Evolutionary conservation across 2,888 invertebrate species (phyloP), one percentile per base, ranked within the genome.

Genomic region (Synergus gifuensis): DNA sequence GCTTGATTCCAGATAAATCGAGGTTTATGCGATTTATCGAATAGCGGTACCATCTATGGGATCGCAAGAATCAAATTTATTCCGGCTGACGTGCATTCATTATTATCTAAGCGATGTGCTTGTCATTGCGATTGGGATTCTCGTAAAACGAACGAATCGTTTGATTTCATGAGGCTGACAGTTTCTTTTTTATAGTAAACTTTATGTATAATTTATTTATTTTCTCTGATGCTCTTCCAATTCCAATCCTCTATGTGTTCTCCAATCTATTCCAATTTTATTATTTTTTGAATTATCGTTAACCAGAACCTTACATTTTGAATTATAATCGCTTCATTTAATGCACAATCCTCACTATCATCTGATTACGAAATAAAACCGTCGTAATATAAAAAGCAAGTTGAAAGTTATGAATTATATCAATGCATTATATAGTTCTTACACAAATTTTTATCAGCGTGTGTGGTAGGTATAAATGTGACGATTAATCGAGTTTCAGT

Each of bases 261-360:
- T 81, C 78, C 85, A 86, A 85, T 85, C 86, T 85, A 84, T 80
- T 83, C 79, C 81, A 54, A n/a, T 8, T 8, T 16, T 54, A n/a
- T 49, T 1, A 7, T 7, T 4, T 49, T 49, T 16, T 49, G 7
- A 49, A 49, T 49, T 16, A 49, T 49, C 7, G 16, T 7, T 7
- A 16, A 1, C 7, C 16, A 49, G 16, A 49, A 49, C 16, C 49
- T 49, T 16, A 49, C 49, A 5, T 49, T 49, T 16, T 49, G 1
- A 16, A 16, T 16, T 16, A 49, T 49, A 5, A 5, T 1, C 49
- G 1, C 7, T 16, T 14, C 5, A 49, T 49, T 60, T 16, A 60
- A 18, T n/a, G 16, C 64, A 16, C 16, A 7, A 5, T 36, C 3
- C n/a, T 42, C 40, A 18, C 4, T 42, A 66, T n/a, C 42, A 9